These are phyloP conservation scores for Melospiza melodia DNA, from an alignment of 2,113 vertebrate genomes.

Conservation along the genomic window DNA sequence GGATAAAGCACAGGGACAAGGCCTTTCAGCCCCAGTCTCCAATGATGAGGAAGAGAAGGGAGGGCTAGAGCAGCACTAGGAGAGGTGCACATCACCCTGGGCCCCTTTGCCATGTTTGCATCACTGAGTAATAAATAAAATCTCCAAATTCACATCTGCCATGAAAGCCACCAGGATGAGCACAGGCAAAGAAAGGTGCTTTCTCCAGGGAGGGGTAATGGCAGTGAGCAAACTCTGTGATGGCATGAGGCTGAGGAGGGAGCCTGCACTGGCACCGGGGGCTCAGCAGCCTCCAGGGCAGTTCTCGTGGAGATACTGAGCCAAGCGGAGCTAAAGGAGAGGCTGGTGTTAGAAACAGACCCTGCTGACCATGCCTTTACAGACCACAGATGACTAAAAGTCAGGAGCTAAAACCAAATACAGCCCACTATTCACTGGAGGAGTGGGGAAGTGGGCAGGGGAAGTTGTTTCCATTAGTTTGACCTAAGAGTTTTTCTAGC, in stretches of 20 bases:
- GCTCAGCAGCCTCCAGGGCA: neutral
- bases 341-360: neutral
- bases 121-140: neutral
- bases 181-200: neutral
- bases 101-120: neutral
- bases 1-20: neutral
- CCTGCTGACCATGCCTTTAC: neutral
- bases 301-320: neutral
- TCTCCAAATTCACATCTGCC: neutral
- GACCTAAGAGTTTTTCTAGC: neutral
- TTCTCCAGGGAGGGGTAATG: neutral
- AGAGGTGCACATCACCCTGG: neutral
- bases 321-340: neutral
- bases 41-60: neutral
- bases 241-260: neutral
- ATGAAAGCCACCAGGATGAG: rapidly evolving
- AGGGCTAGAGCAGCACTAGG: neutral
- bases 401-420: neutral
- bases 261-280: neutral
- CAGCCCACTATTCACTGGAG: neutral
- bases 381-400: neutral
- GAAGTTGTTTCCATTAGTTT: neutral
- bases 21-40: neutral
- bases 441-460: neutral
- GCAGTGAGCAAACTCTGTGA: neutral